These are phyloP conservation scores for Rynchops niger DNA, from an alignment of 2,113 vertebrate species.

Conservation along the genomic window DNA sequence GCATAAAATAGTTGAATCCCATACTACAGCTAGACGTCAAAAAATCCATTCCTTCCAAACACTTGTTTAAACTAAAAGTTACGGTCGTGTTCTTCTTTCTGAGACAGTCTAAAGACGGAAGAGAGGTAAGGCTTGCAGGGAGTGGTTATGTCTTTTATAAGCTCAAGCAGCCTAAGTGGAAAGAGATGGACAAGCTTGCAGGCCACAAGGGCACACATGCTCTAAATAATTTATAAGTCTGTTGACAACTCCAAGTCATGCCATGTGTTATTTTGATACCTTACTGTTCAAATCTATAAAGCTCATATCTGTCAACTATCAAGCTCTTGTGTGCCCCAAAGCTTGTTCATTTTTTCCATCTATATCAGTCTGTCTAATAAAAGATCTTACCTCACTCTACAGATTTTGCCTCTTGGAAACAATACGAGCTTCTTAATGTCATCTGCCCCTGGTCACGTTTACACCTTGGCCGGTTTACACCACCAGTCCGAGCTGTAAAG, in stretches of 20 bases:
- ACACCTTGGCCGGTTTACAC: neutral
- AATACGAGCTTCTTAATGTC: neutral
- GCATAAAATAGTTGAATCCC: neutral
- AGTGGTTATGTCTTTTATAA: neutral
- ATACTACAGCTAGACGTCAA: neutral
- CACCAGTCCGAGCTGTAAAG: fast-evolving
- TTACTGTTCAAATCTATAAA: neutral
- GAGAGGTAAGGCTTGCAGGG: neutral
- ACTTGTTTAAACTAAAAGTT: neutral
- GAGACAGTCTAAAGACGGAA: neutral
- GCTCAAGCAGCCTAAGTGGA: neutral
- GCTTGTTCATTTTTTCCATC: constrained; percentile 28
- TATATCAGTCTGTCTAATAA: neutral
- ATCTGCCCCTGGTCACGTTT: neutral
- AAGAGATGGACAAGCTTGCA: neutral
- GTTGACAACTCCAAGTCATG: constrained; percentile 44
- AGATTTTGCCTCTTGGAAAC: neutral
- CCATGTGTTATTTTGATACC: constrained; percentile 55
- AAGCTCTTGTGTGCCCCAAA: constrained; percentile 5
- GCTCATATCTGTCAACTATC: constrained; percentile 2
- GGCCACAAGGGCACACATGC: constrained; percentile 12
- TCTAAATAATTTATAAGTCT: constrained; percentile 53
- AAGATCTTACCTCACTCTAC: neutral
- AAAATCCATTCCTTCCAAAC: neutral
- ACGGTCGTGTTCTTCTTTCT: fast-evolving